Conservation (phyloP, 2,888 invertebrate genomes). For the Seira ritae region DNA sequence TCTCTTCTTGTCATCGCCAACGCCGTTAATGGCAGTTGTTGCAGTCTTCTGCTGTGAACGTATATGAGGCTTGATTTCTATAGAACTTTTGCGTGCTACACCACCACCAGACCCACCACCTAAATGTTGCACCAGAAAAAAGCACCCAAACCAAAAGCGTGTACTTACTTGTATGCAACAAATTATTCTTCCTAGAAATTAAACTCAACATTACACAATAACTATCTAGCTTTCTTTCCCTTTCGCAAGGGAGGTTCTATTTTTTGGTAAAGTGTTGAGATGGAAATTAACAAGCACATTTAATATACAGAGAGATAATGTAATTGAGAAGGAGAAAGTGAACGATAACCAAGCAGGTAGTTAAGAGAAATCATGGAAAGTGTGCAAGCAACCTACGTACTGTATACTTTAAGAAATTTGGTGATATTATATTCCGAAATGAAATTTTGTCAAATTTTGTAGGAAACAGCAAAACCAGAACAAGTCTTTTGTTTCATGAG, state of each 20-base stretch:
- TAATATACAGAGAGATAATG: background rate
- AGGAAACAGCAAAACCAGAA: too few species aligned
- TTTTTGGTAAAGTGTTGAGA: background rate
- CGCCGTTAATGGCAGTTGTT: constrained; percentile 47
- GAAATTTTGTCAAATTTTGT: too few species aligned
- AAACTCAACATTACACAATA: background rate
- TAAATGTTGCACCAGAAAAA: constrained; percentile 69
- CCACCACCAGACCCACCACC: constrained; percentile 68
- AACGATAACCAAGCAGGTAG: background rate
- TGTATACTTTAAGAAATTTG: too few species aligned
- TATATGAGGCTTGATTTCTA: constrained; percentile 64
- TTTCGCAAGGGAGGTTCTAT: background rate
- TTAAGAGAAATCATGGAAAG: background rate
- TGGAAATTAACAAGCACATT: background rate
- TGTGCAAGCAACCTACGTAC: background rate
- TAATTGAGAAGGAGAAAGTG: background rate
- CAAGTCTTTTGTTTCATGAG: too few species aligned
- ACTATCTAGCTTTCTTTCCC: background rate
- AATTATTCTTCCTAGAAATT: constrained; percentile 10
- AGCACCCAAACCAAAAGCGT: constrained; percentile 67
- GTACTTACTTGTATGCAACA: constrained; percentile 51
- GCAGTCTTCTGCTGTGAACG: constrained; percentile 47
- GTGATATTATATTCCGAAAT: too few species aligned
- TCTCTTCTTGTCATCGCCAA: constrained; percentile 51
- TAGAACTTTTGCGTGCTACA: constrained; percentile 65